A percentile compares a stretch with the other conserved stretches of the same genome.
These are phyloP conservation scores for Platorchestia sp. DNA, from an alignment of 1,140 invertebrate genomes.

Conservation along the genomic window DNA sequence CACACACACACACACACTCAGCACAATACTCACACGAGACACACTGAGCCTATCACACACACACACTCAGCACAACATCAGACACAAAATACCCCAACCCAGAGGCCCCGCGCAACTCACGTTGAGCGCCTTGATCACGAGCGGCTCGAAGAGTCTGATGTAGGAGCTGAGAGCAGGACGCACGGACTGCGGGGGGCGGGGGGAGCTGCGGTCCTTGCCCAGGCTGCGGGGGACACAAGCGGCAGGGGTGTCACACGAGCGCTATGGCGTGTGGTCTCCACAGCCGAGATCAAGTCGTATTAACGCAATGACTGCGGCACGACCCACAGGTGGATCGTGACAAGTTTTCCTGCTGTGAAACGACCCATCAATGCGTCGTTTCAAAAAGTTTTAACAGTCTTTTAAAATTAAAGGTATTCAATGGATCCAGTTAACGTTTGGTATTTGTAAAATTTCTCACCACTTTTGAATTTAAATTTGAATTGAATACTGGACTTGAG, in stretches of 20 bases:
- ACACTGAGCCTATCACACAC: background rate
- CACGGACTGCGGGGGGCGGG: conserved; percentile 2
- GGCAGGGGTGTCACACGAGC: background rate
- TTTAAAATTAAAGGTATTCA: no score
- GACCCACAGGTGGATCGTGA: no score
- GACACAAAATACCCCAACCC: background rate
- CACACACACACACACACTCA: background rate
- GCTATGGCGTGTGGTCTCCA: background rate
- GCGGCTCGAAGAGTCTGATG: conserved; percentile 89
- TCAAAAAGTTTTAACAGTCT: no score
- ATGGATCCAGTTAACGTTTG: no score
- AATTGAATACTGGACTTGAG: no score
- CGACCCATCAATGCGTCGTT: no score
- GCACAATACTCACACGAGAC: background rate
- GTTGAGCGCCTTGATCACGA: conserved; percentile 88
- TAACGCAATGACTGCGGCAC: no score
- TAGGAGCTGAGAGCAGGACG: conserved; percentile 78
- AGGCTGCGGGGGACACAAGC: background rate
- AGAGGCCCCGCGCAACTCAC: conserved; percentile 69
- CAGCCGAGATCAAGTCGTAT: no score
- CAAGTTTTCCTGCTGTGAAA: no score
- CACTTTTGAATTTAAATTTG: no score
- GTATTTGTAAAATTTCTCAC: no score
- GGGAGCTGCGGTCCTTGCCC: background rate
- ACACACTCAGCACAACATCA: background rate